Evolutionary conservation across 2,888 invertebrate species (phyloP).

Genomic region (Volucella bombylans): DNA sequence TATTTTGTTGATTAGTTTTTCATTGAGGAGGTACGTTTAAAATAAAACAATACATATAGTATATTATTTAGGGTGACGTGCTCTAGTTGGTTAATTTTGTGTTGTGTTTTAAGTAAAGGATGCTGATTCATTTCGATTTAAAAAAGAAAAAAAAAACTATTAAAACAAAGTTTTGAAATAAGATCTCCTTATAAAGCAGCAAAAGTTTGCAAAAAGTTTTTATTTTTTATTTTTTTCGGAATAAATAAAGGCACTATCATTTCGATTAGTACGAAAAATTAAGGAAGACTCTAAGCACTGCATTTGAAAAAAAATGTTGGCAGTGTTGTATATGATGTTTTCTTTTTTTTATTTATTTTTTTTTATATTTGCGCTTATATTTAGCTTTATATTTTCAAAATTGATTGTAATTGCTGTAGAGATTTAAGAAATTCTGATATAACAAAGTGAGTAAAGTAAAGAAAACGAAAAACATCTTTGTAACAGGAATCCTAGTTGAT

Average conservation of each 20-base stretch:
- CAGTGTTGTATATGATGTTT: slow-evolving; percentile 47
- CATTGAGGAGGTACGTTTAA: slow-evolving; percentile 58
- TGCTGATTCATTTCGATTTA: slow-evolving; percentile 54
- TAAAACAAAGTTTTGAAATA: slow-evolving; percentile 17
- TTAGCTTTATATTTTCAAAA: slow-evolving; percentile 24
- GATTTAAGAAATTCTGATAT: neutral
- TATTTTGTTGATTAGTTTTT: no score
- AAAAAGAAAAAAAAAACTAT: slow-evolving; percentile 27
- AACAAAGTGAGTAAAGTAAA: neutral
- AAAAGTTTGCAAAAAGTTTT: slow-evolving; percentile 35
- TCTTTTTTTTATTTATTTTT: neutral
- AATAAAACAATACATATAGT: slow-evolving; percentile 47
- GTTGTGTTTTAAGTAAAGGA: slow-evolving; percentile 41
- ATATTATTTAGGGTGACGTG: slow-evolving; percentile 60
- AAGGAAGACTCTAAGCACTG: slow-evolving; percentile 72
- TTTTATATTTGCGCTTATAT: slow-evolving; percentile 22
- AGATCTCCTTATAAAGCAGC: slow-evolving; percentile 46
- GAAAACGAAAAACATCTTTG: no score
- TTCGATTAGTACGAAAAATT: slow-evolving; percentile 73
- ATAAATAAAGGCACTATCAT: slow-evolving; percentile 73
- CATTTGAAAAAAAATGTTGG: slow-evolving; percentile 61
- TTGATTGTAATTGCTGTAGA: slow-evolving; percentile 25
- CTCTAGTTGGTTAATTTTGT: slow-evolving; percentile 54
- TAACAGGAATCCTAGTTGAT: no score
- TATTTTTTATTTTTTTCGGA: slow-evolving; percentile 45